Evolutionary conservation across 37 sponge, comb jelly and placozoan species (phyloP).

Genomic region (Diacarnus erythraeanus): DNA sequence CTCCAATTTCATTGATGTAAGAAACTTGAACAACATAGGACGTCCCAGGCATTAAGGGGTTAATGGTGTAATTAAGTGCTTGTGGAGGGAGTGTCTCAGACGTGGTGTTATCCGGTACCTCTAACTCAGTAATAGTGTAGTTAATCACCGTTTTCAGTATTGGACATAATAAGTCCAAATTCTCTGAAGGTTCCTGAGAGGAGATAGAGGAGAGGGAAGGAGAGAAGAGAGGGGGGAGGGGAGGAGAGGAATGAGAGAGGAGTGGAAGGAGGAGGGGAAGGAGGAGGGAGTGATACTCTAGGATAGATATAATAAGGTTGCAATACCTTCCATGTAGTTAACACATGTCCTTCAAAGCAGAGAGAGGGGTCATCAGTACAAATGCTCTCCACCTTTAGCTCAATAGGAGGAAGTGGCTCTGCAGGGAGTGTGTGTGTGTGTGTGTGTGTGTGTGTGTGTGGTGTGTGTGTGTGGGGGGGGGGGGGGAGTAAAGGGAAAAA

Average conservation of each 20-base stretch:
- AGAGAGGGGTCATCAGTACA: conserved; percentile 12
- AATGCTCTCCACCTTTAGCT: neutral
- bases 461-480: neutral
- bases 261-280: conserved; percentile 5
- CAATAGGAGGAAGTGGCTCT: conserved; percentile 10
- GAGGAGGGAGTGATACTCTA: too few species aligned
- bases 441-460: neutral
- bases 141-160: conserved; percentile 2
- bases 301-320: neutral
- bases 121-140: conserved; percentile 33
- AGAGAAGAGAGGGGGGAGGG: too few species aligned
- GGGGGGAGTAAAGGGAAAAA: neutral
- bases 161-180: conserved; percentile 36
- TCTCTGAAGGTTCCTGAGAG: neutral
- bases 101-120: neutral
- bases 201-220: neutral
- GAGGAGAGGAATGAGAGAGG: too few species aligned
- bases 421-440: neutral
- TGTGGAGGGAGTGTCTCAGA: neutral
- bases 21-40: conserved; percentile 18
- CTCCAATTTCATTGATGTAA: conserved; percentile 43
- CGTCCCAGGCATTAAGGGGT: conserved; percentile 21
- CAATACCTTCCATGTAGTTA: conserved; percentile 23
- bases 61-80: conserved; percentile 4
- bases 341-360: conserved; percentile 17